Conservation (phyloP, 2,888 invertebrate species). For the Pachycephus smyrnensis region DNA sequence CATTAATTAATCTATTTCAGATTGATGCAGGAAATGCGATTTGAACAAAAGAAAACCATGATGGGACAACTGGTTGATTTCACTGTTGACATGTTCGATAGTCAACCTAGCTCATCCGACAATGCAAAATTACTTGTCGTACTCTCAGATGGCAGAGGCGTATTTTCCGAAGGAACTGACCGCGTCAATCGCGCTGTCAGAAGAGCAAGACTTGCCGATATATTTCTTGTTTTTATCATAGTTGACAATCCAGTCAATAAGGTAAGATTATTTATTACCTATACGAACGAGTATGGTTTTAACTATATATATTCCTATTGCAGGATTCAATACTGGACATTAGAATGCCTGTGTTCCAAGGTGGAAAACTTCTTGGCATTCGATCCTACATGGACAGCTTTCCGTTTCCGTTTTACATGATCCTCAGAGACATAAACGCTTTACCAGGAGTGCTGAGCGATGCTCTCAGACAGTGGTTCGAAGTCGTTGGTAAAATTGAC, state of each 20-base stretch:
- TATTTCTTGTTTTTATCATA: slow-evolving; percentile 96
- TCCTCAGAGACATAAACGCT: slow-evolving; percentile 88
- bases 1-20: slow-evolving; percentile 54
- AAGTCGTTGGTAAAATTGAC: slow-evolving; percentile 81
- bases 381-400: slow-evolving; percentile 93
- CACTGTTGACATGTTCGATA: slow-evolving; percentile 77
- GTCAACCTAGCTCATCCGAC: slow-evolving; percentile 70
- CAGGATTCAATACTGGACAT: slow-evolving; percentile 94
- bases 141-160: slow-evolving; percentile 94
- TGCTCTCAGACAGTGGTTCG: slow-evolving; percentile 98
- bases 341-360: slow-evolving; percentile 79
- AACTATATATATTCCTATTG: slow-evolving; percentile 51
- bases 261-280: slow-evolving; percentile 67
- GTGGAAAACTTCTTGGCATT: slow-evolving; percentile 73
- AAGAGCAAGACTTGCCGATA: slow-evolving; percentile 81
- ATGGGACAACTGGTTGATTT: slow-evolving; percentile 86
- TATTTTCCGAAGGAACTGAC: slow-evolving; percentile 88
- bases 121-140: slow-evolving; percentile 90
- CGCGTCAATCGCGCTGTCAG: slow-evolving; percentile 83
- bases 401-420: slow-evolving; percentile 98
- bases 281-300: slow-evolving; percentile 5
- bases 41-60: slow-evolving; percentile 90
- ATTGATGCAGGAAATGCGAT: slow-evolving; percentile 83
- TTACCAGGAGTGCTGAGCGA: slow-evolving; percentile 94
- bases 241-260: slow-evolving; percentile 94